These are phyloP conservation scores for Nephotettix cincticeps DNA, from an alignment of 1,140 invertebrate genomes.

Conservation along the genomic window DNA sequence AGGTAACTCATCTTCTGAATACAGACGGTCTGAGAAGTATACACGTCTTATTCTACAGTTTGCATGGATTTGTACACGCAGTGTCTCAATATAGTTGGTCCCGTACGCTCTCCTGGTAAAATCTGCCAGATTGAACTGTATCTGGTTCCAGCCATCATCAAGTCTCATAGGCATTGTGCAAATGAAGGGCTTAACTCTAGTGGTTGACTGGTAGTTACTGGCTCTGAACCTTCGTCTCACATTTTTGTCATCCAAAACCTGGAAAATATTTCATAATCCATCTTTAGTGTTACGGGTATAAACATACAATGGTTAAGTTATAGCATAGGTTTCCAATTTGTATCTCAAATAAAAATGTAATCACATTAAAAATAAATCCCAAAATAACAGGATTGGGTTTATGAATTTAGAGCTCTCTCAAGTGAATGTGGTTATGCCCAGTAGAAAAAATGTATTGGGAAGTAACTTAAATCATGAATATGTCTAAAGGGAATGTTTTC, in stretches of 20 bases:
- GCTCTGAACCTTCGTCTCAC: slow-evolving; percentile 92
- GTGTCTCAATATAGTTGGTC: slow-evolving; percentile 98
- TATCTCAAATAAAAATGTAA: no score
- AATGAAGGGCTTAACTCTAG: slow-evolving; percentile 96
- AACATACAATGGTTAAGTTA: no score
- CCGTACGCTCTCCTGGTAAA: slow-evolving; percentile 98
- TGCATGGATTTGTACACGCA: slow-evolving; percentile 97
- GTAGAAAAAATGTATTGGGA: no score
- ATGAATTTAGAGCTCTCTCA: no score
- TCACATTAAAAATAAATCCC: no score
- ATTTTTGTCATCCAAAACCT: slow-evolving; percentile 98
- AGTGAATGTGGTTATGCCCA: no score
- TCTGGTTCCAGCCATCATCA: slow-evolving; percentile 98
- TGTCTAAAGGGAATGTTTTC: no score
- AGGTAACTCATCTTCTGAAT: slow-evolving; percentile 98
- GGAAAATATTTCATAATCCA: no score
- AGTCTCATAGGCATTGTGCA: slow-evolving; percentile 99
- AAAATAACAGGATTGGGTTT: no score
- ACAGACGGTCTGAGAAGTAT: slow-evolving; percentile 98
- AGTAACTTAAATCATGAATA: no score
- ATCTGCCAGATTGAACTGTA: slow-evolving; percentile 98
- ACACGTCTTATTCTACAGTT: slow-evolving; percentile 98
- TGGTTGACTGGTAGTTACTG: slow-evolving; percentile 98
- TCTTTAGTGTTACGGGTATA: no score
- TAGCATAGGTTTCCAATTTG: no score